Conservation (phyloP, 2,797 vertebrate genomes). For the Bradypodion ventrale region DNA sequence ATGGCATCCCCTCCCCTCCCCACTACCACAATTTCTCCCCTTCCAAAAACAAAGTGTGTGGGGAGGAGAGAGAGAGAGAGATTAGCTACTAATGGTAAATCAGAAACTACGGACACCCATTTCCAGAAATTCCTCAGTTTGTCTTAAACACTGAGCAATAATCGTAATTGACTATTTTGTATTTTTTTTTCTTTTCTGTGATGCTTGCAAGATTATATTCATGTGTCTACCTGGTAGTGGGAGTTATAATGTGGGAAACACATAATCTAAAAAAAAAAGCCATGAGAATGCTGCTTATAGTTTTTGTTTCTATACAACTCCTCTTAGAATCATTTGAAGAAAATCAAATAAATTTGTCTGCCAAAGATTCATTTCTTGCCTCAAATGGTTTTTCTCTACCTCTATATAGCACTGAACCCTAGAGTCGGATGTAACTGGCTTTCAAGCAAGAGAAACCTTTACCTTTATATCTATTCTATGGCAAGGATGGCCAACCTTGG, state of each 20-base stretch:
- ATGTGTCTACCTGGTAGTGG: not conserved
- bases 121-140: slow-evolving; percentile 53
- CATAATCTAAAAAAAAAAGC: slow-evolving; percentile 54
- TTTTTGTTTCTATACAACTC: no score
- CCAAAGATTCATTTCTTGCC: no score
- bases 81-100: slow-evolving; percentile 47
- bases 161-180: slow-evolving; percentile 49
- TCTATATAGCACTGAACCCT: no score
- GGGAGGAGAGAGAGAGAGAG: no score
- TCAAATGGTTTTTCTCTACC: no score
- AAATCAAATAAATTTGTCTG: no score
- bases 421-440: no score
- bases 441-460: no score
- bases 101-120: slow-evolving; percentile 42
- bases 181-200: slow-evolving; percentile 59
- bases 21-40: slow-evolving; percentile 54
- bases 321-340: no score
- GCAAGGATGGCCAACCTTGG: no score
- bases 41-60: slow-evolving; percentile 24
- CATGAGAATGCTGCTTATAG: not conserved
- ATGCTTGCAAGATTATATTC: slow-evolving; percentile 55
- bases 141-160: slow-evolving; percentile 46
- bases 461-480: no score
- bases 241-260: slow-evolving; percentile 62
- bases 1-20: slow-evolving; percentile 10